Percentiles rank a stretch among this genome's conserved stretches.
Evolutionary conservation across 2,113 vertebrate species (phyloP).

Genomic region (Dasyprocta punctata): DNA sequence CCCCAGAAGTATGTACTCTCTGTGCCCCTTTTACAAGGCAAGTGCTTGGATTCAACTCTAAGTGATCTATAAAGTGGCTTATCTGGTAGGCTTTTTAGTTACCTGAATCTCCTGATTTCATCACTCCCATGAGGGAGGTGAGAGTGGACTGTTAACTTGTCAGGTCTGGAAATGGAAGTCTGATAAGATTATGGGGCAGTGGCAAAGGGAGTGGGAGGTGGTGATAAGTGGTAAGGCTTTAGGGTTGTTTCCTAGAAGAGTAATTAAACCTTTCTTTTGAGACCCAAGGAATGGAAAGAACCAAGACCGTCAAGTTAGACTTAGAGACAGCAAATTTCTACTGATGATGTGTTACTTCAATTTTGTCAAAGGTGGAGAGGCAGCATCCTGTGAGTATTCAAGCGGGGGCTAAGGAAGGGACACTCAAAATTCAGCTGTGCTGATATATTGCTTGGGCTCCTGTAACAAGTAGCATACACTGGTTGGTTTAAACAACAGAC

Average conservation of each 20-base stretch:
- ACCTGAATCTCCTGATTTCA: background rate
- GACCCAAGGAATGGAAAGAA: conserved; percentile 1
- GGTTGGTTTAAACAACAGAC: background rate
- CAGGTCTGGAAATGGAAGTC: background rate
- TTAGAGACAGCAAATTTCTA: background rate
- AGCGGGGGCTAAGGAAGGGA: background rate
- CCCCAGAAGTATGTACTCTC: background rate
- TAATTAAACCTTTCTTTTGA: background rate
- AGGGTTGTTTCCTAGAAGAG: background rate
- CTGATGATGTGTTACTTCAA: background rate
- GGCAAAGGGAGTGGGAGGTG: accelerated
- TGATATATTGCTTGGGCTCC: background rate
- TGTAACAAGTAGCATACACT: background rate
- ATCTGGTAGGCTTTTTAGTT: background rate
- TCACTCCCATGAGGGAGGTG: background rate
- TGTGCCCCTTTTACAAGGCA: background rate
- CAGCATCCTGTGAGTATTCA: background rate
- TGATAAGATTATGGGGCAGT: background rate
- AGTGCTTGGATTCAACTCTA: background rate
- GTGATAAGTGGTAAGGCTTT: background rate
- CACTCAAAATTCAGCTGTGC: background rate
- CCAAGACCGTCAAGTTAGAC: background rate
- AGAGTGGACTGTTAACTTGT: background rate
- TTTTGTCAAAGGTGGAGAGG: background rate
- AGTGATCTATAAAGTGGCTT: background rate